A percentile compares a stretch with the other conserved stretches of the same genome.
Evolutionary conservation across 2,797 vertebrate genomes (phyloP).

Genomic region (Sphaeramia orbicularis): DNA sequence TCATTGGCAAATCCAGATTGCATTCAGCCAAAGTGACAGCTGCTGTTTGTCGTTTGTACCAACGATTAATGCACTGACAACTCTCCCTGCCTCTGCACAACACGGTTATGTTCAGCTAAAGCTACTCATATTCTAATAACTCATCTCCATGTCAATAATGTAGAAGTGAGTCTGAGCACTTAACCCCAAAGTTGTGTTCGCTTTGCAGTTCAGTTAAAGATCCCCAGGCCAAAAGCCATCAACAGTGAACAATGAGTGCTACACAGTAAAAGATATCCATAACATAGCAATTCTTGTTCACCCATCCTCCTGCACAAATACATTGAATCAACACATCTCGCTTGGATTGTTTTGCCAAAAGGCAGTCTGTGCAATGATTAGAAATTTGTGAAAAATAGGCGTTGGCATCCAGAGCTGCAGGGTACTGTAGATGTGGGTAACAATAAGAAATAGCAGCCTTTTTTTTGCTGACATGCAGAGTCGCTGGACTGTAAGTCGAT

Average conservation of each 20-base stretch:
- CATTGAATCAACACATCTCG: slow-evolving; percentile 52
- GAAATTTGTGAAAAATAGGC: slow-evolving; percentile 45
- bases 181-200: slow-evolving; percentile 29
- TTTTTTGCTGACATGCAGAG: slow-evolving; percentile 56
- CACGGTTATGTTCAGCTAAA: slow-evolving; percentile 17
- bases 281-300: slow-evolving; percentile 50
- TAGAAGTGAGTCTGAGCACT: slow-evolving; percentile 27
- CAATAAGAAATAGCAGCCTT: slow-evolving; percentile 47
- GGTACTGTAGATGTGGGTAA: slow-evolving; percentile 20
- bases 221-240: slow-evolving; percentile 29
- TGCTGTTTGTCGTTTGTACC: slow-evolving; percentile 61
- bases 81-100: slow-evolving; percentile 24
- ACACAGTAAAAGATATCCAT: slow-evolving; percentile 34
- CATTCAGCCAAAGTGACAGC: slow-evolving; percentile 62
- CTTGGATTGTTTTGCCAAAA: slow-evolving; percentile 57
- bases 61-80: slow-evolving; percentile 51
- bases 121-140: slow-evolving; percentile 12
- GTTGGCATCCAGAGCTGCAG: slow-evolving; percentile 34
- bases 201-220: slow-evolving; percentile 28
- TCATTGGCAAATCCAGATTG: slow-evolving; percentile 42
- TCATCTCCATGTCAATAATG: slow-evolving; percentile 22
- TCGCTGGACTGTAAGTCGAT: slow-evolving; percentile 64
- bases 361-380: slow-evolving; percentile 40
- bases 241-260: slow-evolving; percentile 25
- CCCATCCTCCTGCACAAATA: slow-evolving; percentile 35